A percentile compares a stretch with the other conserved stretches of the same genome.
phyloP scores from a whole-genome alignment of 2,113 vertebrate genomes.

The Sebastes fasciatus region DNA sequence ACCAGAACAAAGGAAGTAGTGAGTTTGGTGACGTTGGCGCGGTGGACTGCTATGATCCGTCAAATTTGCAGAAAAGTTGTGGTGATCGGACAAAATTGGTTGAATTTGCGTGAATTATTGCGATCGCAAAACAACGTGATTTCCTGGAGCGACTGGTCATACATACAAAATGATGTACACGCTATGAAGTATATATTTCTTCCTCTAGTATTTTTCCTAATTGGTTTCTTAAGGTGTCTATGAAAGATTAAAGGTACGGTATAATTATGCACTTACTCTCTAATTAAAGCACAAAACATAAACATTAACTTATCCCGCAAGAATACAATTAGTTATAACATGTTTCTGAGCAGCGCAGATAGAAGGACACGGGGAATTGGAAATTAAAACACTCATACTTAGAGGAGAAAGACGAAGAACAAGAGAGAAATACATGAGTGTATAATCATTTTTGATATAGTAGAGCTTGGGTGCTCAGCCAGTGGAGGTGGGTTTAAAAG shows the following conservation, averaged over 20 bases:
- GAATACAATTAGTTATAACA: neutral
- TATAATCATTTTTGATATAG: conserved; percentile 29
- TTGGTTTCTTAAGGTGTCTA: neutral
- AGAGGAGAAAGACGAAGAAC: conserved; percentile 14
- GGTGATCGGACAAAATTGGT: too few relatives aligned
- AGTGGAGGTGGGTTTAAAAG: conserved; percentile 43
- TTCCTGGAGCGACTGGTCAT: too few relatives aligned
- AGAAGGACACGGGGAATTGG: neutral
- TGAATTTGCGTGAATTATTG: too few relatives aligned
- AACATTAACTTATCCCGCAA: neutral
- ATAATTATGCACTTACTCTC: neutral
- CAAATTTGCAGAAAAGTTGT: too few relatives aligned
- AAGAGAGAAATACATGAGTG: conserved; percentile 32
- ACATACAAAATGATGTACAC: neutral
- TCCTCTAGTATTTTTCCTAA: neutral
- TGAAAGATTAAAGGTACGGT: neutral
- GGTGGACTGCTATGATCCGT: too few relatives aligned
- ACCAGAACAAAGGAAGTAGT: too few relatives aligned
- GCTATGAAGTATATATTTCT: neutral
- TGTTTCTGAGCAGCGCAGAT: neutral
- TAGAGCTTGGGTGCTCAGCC: conserved; percentile 21
- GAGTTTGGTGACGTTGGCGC: too few relatives aligned
- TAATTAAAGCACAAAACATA: neutral
- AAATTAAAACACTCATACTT: neutral
- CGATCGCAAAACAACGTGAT: too few relatives aligned